Evolutionary conservation across 2,888 invertebrate genomes (phyloP).

Genomic region (Allolobophora icterica): DNA sequence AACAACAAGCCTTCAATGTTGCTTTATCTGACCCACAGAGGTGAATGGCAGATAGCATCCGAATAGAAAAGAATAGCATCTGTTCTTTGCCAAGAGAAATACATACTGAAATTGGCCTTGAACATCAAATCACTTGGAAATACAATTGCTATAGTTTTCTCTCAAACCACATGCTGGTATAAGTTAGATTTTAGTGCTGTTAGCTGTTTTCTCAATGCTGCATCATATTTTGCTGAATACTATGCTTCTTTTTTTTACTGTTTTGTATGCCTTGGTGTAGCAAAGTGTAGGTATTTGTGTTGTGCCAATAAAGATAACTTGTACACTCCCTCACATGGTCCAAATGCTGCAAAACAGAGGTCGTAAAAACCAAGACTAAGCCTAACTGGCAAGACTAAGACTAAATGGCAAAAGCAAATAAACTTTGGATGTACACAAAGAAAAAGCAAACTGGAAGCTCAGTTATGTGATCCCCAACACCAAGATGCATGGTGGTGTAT

Average conservation of each 20-base stretch:
- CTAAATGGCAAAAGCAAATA: not conserved
- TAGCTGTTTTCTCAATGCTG: too few species aligned
- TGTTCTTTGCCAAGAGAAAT: not conserved
- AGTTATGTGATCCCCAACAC: not conserved
- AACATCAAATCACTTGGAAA: not conserved
- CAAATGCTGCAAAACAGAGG: slow-evolving; percentile 75
- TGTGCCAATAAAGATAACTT: too few species aligned
- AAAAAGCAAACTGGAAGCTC: not conserved
- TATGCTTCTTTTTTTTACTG: too few species aligned
- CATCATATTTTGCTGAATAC: too few species aligned
- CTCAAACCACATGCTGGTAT: too few species aligned
- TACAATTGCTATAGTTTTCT: too few species aligned
- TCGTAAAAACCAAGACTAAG: not conserved
- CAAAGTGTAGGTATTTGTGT: too few species aligned
- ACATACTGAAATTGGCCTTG: not conserved
- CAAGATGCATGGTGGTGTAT: not conserved
- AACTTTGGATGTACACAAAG: not conserved
- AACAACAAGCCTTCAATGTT: not conserved
- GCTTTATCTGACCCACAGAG: not conserved
- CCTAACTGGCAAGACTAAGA: not conserved
- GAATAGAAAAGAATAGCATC: not conserved
- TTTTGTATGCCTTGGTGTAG: too few species aligned
- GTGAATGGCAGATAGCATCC: too few species aligned
- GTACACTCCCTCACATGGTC: slow-evolving; percentile 50
- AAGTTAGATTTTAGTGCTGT: too few species aligned